These are phyloP conservation scores for Trachemys scripta DNA, from an alignment of 2,113 vertebrate genomes.

Conservation along the genomic window DNA sequence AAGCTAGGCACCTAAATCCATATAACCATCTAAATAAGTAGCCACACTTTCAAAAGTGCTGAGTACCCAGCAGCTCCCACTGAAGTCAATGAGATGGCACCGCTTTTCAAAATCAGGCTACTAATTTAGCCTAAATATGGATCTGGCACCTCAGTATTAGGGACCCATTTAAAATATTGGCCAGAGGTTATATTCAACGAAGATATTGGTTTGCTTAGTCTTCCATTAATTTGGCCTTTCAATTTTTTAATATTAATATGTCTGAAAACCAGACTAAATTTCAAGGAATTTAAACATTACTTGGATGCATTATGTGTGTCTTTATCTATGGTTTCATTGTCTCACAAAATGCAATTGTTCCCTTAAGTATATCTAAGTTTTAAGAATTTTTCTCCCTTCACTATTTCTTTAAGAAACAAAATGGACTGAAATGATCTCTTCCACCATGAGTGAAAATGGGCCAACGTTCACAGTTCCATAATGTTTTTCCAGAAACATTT, in stretches of 20 bases:
- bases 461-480: neutral
- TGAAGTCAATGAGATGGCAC: neutral
- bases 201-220: neutral
- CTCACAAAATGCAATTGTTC: neutral
- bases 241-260: neutral
- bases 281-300: neutral
- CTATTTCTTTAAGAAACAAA: neutral
- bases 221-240: neutral
- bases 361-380: neutral
- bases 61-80: neutral
- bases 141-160: neutral
- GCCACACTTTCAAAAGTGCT: neutral
- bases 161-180: neutral
- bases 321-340: neutral
- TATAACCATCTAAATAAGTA: neutral
- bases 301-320: neutral
- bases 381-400: neutral
- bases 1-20: neutral
- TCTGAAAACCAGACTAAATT: neutral
- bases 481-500: neutral
- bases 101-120: neutral
- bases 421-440: neutral
- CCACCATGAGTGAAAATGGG: neutral
- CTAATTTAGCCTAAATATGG: neutral
- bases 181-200: neutral